Evolutionary conservation across 2,113 vertebrate genomes (phyloP).

Genomic region (Pachycephala philippinensis): DNA sequence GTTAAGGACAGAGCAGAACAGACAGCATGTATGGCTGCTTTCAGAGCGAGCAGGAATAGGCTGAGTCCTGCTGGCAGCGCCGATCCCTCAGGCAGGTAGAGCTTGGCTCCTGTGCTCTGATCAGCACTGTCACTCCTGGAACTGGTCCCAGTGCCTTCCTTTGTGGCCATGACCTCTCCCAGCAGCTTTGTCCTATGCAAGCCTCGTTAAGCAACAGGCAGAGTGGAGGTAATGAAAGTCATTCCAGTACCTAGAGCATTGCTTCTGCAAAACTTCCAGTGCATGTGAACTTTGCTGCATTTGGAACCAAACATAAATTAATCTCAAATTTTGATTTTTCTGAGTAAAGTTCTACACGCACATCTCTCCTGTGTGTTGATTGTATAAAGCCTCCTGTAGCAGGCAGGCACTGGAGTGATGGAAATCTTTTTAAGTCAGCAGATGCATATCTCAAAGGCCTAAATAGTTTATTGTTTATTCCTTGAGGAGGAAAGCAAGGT

Average conservation of each 20-base stretch:
- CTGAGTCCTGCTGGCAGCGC: neutral
- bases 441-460: neutral
- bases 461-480: neutral
- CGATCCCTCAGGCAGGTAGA: neutral
- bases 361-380: neutral
- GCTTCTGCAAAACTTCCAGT: neutral
- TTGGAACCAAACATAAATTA: neutral
- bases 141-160: neutral
- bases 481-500: neutral
- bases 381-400: neutral
- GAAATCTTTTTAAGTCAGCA: neutral
- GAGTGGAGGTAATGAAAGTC: neutral
- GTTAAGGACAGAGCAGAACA: neutral
- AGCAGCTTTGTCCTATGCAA: neutral
- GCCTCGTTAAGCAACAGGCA: neutral
- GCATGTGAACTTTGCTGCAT: neutral
- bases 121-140: neutral
- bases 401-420: neutral
- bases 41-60: neutral
- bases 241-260: neutral
- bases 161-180: neutral
- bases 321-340: neutral
- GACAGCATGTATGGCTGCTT: neutral
- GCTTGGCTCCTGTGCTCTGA: neutral
- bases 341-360: fast-evolving